Conservation (phyloP, 2,888 invertebrate genomes). For the Polydrusus pterygomalis region DNA sequence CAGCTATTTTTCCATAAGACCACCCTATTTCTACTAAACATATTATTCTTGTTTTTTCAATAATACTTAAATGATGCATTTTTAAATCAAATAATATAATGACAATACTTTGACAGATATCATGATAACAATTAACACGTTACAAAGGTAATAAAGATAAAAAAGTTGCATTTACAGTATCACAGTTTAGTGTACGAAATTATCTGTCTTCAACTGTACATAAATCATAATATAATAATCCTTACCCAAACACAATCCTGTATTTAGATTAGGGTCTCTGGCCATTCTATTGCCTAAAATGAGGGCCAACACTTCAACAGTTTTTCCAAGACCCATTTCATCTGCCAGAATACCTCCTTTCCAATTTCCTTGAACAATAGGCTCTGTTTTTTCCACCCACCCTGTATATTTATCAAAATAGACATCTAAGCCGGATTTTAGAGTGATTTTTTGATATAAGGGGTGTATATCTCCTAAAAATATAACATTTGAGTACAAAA, state of each 20-base stretch:
- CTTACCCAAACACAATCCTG: neutral
- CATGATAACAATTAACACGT: neutral
- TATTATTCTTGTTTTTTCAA: too few relatives aligned
- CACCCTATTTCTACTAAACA: too few relatives aligned
- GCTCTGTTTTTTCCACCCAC: constrained; percentile 68
- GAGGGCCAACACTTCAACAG: constrained; percentile 82
- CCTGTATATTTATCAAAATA: constrained; percentile 72
- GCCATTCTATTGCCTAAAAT: constrained; percentile 75
- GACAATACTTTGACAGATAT: too few relatives aligned
- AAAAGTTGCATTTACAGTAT: too few relatives aligned
- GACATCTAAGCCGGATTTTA: constrained; percentile 64
- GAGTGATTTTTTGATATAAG: constrained; percentile 62
- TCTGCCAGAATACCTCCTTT: constrained; percentile 85
- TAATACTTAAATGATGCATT: too few relatives aligned
- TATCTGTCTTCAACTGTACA: neutral
- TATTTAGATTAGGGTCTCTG: neutral
- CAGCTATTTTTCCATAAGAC: too few relatives aligned
- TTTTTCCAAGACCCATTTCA: constrained; percentile 90
- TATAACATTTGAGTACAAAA: neutral
- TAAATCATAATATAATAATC: too few relatives aligned
- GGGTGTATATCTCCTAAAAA: constrained; percentile 65
- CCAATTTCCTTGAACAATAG: constrained; percentile 61
- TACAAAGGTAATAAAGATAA: too few relatives aligned
- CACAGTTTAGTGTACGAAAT: too few relatives aligned
- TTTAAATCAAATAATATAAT: too few relatives aligned